Evolutionary conservation across 2,113 vertebrate species (phyloP).

Genomic region (Marmota monax): DNA sequence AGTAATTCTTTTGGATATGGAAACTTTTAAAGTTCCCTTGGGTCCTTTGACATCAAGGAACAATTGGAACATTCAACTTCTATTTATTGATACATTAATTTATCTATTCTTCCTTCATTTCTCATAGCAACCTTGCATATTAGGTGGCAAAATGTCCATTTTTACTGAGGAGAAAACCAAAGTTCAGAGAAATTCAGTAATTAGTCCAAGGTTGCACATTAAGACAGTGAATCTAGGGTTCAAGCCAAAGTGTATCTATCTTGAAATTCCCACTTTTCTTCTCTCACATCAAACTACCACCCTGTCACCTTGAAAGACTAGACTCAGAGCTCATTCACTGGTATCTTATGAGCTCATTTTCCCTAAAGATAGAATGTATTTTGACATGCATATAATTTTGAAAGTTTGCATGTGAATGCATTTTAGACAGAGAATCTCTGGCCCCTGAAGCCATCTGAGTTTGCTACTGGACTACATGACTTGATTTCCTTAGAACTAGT

Average conservation of each 20-base stretch:
- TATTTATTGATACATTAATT: neutral
- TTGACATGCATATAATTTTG: neutral
- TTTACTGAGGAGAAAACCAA: neutral
- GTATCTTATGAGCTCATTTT: neutral
- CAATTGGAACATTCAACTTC: neutral
- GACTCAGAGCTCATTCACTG: neutral
- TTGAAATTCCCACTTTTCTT: neutral
- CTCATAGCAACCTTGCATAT: neutral
- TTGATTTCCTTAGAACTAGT: neutral
- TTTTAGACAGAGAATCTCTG: constrained; percentile 1
- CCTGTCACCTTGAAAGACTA: neutral
- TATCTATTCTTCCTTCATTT: neutral
- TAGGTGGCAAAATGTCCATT: neutral
- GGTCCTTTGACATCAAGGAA: neutral
- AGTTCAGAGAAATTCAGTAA: constrained; percentile 12
- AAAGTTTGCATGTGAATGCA: constrained; percentile 37
- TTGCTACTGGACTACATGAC: neutral
- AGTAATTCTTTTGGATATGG: neutral
- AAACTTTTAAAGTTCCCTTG: neutral
- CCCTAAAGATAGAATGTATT: neutral
- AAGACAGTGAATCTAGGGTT: neutral
- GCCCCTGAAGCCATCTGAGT: neutral
- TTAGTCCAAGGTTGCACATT: neutral
- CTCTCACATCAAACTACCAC: neutral
- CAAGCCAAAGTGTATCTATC: neutral